phyloP scores from a whole-genome alignment of 2,113 vertebrate species.

The Bostrychus sinensis region DNA sequence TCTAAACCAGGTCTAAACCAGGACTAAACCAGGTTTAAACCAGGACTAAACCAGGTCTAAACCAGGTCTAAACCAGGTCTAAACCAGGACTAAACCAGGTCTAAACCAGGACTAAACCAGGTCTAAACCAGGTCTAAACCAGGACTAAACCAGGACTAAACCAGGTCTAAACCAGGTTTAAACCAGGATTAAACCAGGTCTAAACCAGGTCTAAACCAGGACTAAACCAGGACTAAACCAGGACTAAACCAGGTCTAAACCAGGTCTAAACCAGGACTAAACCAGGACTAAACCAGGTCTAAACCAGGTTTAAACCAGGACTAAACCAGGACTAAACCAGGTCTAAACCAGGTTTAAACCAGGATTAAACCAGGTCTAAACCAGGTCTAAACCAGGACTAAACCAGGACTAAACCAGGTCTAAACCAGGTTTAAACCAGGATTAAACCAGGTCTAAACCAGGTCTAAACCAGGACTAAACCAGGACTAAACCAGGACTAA shows the following conservation, averaged over 20 bases:
- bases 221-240: too few relatives aligned
- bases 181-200: neutral
- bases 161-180: neutral
- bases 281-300: neutral
- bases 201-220: neutral
- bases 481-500: too few relatives aligned
- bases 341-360: too few relatives aligned
- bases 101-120: neutral
- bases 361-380: too few relatives aligned
- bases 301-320: neutral
- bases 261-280: neutral
- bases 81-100: neutral
- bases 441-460: neutral
- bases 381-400: too few relatives aligned
- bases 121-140: neutral
- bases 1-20: neutral
- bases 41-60: neutral
- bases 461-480: too few relatives aligned
- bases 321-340: too few relatives aligned
- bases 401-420: neutral
- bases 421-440: neutral
- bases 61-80: neutral
- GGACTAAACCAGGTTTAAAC: neutral
- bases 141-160: too few relatives aligned
- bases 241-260: neutral